A percentile compares a stretch with the other conserved stretches of the same genome.
Evolutionary conservation across 30 jellyfish, hydroid and myxozoan species (phyloP).

Genomic region (Hydractinia symbiolongicarpus): DNA sequence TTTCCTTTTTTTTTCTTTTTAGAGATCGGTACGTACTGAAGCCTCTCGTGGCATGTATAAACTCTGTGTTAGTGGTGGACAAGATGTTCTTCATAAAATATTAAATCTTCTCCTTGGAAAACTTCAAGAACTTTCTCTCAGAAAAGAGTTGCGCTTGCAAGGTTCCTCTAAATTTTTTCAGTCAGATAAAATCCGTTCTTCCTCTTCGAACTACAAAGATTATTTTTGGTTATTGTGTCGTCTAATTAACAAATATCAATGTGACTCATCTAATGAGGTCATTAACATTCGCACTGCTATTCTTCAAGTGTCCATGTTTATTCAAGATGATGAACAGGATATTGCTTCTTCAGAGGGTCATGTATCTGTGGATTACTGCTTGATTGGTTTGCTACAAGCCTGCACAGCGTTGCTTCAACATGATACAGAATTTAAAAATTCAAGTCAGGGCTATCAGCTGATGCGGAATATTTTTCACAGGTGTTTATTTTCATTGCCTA

Average conservation of each 20-base stretch:
- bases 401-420: slow-evolving; percentile 87
- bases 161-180: background rate
- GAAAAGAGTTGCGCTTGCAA: slow-evolving; percentile 18
- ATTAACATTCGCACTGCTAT: slow-evolving; percentile 44
- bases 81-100: slow-evolving; percentile 43
- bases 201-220: slow-evolving; percentile 71
- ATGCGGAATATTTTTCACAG: slow-evolving; percentile 57
- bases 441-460: slow-evolving; percentile 47
- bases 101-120: slow-evolving; percentile 49
- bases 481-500: slow-evolving; percentile 64
- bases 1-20: background rate
- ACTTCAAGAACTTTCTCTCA: slow-evolving; percentile 49
- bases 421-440: slow-evolving; percentile 59
- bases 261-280: slow-evolving; percentile 2
- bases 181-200: background rate
- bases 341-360: slow-evolving; percentile 29
- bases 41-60: slow-evolving; percentile 97
- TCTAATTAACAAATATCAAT: slow-evolving; percentile 56
- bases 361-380: slow-evolving; percentile 77
- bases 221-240: slow-evolving; percentile 93
- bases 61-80: slow-evolving; percentile 86
- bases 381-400: slow-evolving; percentile 84
- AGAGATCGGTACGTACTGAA: slow-evolving; percentile 96
- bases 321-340: slow-evolving; percentile 26
- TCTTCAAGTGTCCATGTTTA: slow-evolving; percentile 52